Conservation (phyloP, 2,797 vertebrate genomes). For the Sarcophilus harrisii region DNA sequence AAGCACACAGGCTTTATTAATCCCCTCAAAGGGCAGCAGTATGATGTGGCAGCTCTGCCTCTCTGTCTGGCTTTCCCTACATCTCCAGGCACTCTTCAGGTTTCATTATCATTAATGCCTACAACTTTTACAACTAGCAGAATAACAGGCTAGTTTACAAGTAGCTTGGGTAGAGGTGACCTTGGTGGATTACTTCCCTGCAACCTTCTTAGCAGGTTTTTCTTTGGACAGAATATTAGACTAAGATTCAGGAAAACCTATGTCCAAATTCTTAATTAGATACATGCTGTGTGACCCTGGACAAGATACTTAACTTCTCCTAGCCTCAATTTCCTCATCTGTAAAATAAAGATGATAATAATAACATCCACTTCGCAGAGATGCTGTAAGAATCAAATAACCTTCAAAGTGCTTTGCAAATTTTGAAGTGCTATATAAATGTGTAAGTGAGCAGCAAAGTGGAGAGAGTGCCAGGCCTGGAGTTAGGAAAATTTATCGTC, state of each 20-base stretch:
- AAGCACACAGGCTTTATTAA: slow-evolving; percentile 72
- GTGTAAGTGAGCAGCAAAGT: background rate
- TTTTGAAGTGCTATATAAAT: background rate
- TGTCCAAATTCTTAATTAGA: background rate
- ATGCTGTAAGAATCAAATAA: background rate
- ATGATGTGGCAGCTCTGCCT: slow-evolving; percentile 63
- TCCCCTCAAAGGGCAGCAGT: slow-evolving; percentile 72
- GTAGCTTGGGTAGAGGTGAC: background rate
- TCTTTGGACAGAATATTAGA: background rate
- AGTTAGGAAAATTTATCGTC: background rate
- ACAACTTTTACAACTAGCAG: slow-evolving; percentile 71
- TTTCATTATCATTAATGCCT: slow-evolving; percentile 66
- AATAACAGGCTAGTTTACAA: slow-evolving; percentile 66
- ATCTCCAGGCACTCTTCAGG: slow-evolving; percentile 24
- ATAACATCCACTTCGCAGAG: background rate
- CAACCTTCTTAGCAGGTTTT: background rate
- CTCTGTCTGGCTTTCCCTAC: background rate
- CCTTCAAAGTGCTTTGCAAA: background rate
- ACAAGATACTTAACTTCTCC: background rate
- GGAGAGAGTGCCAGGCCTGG: background rate
- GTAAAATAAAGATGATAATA: background rate
- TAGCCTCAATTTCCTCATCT: background rate
- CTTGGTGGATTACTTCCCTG: background rate
- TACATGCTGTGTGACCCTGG: background rate
- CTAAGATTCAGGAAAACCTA: background rate